Percentiles rank a stretch among this genome's conserved stretches.
Conservation (phyloP, 2,113 vertebrate genomes). For the Psettodes erumei region DNA sequence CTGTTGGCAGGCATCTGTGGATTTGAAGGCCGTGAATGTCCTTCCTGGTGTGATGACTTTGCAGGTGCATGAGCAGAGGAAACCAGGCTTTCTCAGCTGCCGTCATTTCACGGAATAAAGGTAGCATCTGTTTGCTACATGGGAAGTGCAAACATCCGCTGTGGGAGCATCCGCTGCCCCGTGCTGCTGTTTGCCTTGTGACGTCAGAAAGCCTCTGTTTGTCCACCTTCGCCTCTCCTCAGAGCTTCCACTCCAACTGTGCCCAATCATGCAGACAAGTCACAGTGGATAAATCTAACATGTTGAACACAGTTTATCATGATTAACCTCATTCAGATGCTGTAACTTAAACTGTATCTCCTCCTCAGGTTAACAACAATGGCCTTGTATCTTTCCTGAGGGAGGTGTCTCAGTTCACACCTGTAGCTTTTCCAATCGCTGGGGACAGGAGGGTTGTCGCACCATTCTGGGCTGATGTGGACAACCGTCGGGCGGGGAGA, state of each 20-base stretch:
- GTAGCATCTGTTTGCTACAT: slow-evolving; percentile 71
- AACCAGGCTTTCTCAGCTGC: slow-evolving; percentile 76
- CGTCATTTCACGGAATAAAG: slow-evolving; percentile 68
- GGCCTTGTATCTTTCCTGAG: slow-evolving; percentile 96
- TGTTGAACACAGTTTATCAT: not conserved
- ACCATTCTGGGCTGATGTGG: slow-evolving; percentile 97
- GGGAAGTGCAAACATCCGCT: slow-evolving; percentile 72
- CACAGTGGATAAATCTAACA: slow-evolving; percentile 24
- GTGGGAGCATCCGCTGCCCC: slow-evolving; percentile 41
- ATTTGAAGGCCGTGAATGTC: slow-evolving; percentile 36
- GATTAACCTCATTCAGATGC: not conserved
- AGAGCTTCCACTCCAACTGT: slow-evolving; percentile 16
- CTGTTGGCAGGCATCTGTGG: slow-evolving; percentile 43
- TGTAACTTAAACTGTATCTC: slow-evolving; percentile 10
- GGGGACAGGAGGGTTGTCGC: slow-evolving; percentile 95
- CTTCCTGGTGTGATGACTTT: slow-evolving; percentile 50
- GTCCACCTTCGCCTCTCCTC: slow-evolving; percentile 35
- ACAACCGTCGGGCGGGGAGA: slow-evolving; percentile 90
- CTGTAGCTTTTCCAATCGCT: slow-evolving; percentile 96
- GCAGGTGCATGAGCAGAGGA: slow-evolving; percentile 49
- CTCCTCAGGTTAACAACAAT: slow-evolving; percentile 96
- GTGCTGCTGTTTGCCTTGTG: slow-evolving; percentile 51
- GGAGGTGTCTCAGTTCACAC: slow-evolving; percentile 97
- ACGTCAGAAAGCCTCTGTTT: slow-evolving; percentile 50
- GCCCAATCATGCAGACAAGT: slow-evolving; percentile 14